Base-by-base conservation (phyloP, 2,113 vertebrate genomes). In the Tapirus terrestris region DNA sequence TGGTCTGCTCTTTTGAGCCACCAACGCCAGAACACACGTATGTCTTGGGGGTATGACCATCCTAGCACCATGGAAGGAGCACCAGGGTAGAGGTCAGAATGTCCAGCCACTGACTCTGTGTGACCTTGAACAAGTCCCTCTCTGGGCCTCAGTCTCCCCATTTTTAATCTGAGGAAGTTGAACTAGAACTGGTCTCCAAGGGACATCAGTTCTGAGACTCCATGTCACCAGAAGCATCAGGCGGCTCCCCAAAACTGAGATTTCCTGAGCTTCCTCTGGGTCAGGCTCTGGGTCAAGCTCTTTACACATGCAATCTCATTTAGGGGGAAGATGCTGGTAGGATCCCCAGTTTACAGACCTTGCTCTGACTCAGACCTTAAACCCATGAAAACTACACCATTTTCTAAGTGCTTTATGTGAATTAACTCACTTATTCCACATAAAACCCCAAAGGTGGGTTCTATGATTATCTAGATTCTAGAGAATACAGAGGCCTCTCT, bases 401-500 rank as follows among this genome's bases (percentile, higher is more conserved):
- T 73, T 60, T 48, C 60, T 60, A 89, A 91, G 67, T 8, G 21
- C 31, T 51, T 39, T 31, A 33, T 13, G 1, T 23, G 33, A 27
- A 21, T 72, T 81, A 53, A 83, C 63, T 76, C 76, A 56, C n/a
- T 65, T 67, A 16, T 16, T 48, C 61, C 16, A 48, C 13, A 4
- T 13, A 45, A 45, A 58, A 8, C 36, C 53, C 43, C 56, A 67
- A 39, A 81, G 21, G 5, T 8, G 23, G 58, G 10, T 21, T 76
- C 56, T 73, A 6, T 56, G 81, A 29, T 48, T 25, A 53, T 13
- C 29, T 23, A 36, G 43, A 58, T 36, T 67, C 68, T 45, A 68
- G 43, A 95, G 88, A 58, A 93, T 85, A 85, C 43, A 89, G 21
- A 87, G 84, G 3, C 58, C 43, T 68, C 58, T 75, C 48, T 65